Percentiles rank a stretch among this genome's conserved stretches.
These are phyloP conservation scores for Tetranychus urticae DNA, from an alignment of 1,140 invertebrate genomes.

Conservation along the genomic window DNA sequence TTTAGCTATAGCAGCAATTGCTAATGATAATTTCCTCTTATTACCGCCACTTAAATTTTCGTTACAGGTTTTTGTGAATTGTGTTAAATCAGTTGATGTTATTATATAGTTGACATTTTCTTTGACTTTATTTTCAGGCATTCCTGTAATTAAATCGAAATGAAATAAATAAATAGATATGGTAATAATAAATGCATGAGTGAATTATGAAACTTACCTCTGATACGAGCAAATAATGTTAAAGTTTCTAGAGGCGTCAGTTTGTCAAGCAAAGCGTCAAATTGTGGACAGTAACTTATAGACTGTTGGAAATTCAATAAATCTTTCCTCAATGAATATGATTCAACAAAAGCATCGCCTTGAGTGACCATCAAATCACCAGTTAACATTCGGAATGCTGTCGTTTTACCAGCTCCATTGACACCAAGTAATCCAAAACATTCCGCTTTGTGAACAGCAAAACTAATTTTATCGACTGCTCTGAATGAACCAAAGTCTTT, in stretches of 20 bases:
- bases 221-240: not conserved
- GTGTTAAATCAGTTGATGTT: not conserved
- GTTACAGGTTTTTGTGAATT: not conserved
- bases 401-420: conserved; percentile 22
- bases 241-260: conserved; percentile 26
- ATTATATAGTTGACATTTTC: not conserved
- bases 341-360: conserved; percentile 16
- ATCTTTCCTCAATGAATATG: conserved; percentile 25
- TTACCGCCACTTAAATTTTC: conserved; percentile 42
- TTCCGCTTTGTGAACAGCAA: conserved; percentile 19
- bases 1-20: conserved; percentile 51
- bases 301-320: conserved; percentile 21
- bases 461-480: conserved; percentile 12
- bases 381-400: conserved; percentile 20
- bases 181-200: not conserved
- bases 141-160: not conserved
- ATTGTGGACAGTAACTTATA: conserved; percentile 32
- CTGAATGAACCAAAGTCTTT: conserved; percentile 10
- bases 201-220: not conserved
- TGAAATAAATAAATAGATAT: no score
- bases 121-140: not conserved
- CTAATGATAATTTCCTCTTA: conserved; percentile 78
- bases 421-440: conserved; percentile 27
- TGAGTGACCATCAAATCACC: conserved; percentile 18
- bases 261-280: conserved; percentile 51